These are phyloP conservation scores for Pipa parva DNA, from an alignment of 2,113 vertebrate genomes.

Conservation along the genomic window DNA sequence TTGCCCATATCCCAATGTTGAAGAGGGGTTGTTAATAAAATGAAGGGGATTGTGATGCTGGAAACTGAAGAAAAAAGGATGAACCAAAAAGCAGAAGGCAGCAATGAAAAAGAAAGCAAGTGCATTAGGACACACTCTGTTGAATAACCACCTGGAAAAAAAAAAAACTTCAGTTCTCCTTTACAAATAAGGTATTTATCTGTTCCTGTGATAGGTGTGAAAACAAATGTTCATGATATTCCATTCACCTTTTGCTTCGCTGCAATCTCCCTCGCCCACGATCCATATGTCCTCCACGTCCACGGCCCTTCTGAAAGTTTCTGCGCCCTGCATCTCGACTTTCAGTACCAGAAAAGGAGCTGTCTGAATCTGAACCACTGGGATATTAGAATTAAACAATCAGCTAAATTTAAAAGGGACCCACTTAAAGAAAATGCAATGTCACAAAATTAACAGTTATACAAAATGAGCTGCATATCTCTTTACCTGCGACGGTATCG, in stretches of 20 bases:
- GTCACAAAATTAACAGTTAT: background rate
- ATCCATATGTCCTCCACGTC: conserved; percentile 60
- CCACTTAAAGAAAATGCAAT: background rate
- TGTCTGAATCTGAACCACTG: conserved; percentile 59
- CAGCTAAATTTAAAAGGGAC: background rate
- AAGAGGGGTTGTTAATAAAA: no score
- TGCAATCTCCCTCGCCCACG: conserved; percentile 59
- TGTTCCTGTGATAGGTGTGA: background rate
- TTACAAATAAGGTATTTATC: fast-evolving
- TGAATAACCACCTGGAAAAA: no score
- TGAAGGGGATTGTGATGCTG: no score
- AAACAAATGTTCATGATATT: conserved; percentile 40
- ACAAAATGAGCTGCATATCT: no score
- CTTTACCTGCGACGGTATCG: conserved; percentile 64
- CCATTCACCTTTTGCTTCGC: conserved; percentile 55
- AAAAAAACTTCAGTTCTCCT: no score
- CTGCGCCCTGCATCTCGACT: conserved; percentile 50
- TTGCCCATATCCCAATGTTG: no score
- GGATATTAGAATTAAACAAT: no score
- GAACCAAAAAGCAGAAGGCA: no score
- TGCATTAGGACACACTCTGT: no score
- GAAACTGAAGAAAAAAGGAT: no score
- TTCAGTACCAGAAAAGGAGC: conserved; percentile 55
- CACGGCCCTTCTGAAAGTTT: conserved; percentile 52
- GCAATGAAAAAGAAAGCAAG: no score